Base-by-base conservation (phyloP, 2,113 vertebrate genomes). In the Centropristis striata region DNA sequence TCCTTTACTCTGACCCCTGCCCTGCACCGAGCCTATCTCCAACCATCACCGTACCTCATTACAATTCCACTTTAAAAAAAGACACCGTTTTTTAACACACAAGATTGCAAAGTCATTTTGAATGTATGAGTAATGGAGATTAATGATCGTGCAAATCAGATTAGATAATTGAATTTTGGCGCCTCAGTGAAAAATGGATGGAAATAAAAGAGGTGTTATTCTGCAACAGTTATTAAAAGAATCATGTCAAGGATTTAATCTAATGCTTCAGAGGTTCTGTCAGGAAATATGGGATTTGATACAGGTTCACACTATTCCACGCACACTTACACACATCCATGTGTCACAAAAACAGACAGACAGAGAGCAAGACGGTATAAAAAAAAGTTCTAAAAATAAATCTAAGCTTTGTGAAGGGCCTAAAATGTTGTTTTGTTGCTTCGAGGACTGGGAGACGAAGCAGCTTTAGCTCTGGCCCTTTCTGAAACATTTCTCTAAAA, bases 401-500 rank as follows among this genome's bases (percentile, higher is more conserved):
- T 72, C 58, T 13, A 15, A 81, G 57, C 63, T 75, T 69, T 21
- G 78, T 53, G 39, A 86, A 86, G 87, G 79, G 84, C 64, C 66
- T 76, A 72, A 81, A 92, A 90, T 88, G 82, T 68, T 59, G 65
- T 89, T 86, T 84, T 87, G 5, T 70, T 68, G 85, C 89, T 90
- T 69, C 72, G 75, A 92, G 75, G 78, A 70, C 73, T 78, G 79
- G 32, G 51, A 61, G 76, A 82, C 89, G 80, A 90, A 68, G 69
- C 44, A 76, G 82, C 88, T 90, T 91, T 87, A 93, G 83, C 84
- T 88, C 69, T 70, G 87, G 86, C 71, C 63, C 41, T 89, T 84
- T 89, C 75, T 89, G 88, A 93, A 93, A 92, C 83, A 86, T 92
- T 88, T 89, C 78, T 89, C 81, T 64, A 83, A 91, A 94, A 94